Percentiles rank a stretch among this genome's conserved stretches.
These are phyloP conservation scores for Oxyura jamaicensis DNA, from an alignment of 2,113 vertebrate species.

Conservation along the genomic window DNA sequence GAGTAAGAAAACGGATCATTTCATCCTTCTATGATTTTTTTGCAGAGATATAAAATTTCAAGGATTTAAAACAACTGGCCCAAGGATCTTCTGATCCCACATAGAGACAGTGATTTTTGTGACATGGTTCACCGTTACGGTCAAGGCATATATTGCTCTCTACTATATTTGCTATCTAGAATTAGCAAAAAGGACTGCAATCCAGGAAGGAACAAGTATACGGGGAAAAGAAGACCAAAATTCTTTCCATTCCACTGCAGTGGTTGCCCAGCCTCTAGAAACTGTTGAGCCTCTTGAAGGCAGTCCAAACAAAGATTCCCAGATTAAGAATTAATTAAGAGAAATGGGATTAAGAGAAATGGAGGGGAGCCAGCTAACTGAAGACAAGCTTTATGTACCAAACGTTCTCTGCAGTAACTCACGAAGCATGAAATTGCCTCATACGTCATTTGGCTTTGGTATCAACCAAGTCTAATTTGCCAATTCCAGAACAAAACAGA, in stretches of 20 bases:
- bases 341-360: conserved; percentile 33
- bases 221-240: background rate
- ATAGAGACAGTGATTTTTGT: background rate
- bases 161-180: background rate
- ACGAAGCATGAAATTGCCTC: conserved; percentile 58
- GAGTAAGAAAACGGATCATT: background rate
- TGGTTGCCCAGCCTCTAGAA: background rate
- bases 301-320: conserved; percentile 12
- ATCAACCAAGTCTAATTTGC: conserved; percentile 42
- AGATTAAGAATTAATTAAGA: background rate
- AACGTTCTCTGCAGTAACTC: conserved; percentile 39
- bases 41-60: background rate
- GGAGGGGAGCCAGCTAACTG: background rate
- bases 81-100: background rate
- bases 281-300: background rate
- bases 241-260: conserved; percentile 37
- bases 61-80: background rate
- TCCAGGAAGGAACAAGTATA: background rate
- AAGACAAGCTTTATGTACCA: background rate
- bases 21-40: background rate
- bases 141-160: background rate
- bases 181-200: background rate
- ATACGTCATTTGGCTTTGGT: conserved; percentile 20
- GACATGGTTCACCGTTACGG: background rate
- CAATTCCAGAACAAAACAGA: conserved; percentile 26